A percentile compares a stretch with the other conserved stretches of the same genome.
These are phyloP conservation scores for Drosophila pruinosa DNA, from an alignment of 1,140 invertebrate genomes.

Conservation along the genomic window DNA sequence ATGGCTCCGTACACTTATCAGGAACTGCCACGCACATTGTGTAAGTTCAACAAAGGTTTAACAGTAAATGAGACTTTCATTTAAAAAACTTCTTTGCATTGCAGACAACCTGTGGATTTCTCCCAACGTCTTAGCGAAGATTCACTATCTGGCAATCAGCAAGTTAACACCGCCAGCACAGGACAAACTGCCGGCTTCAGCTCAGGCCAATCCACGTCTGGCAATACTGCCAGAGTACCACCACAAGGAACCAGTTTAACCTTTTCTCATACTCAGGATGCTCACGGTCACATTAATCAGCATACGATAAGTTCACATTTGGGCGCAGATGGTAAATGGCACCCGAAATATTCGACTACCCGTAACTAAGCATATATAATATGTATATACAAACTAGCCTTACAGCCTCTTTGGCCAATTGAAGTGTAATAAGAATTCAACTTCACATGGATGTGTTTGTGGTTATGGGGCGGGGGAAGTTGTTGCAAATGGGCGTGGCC, in stretches of 20 bases:
- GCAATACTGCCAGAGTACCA: neutral
- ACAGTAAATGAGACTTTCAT: neutral
- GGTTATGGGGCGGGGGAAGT: too few relatives aligned
- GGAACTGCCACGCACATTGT: too few relatives aligned
- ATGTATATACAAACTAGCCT: neutral
- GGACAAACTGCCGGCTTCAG: too few relatives aligned
- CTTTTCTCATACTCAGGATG: too few relatives aligned
- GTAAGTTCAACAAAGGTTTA: neutral
- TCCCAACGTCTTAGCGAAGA: constrained; percentile 54
- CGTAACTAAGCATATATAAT: neutral
- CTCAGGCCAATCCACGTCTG: too few relatives aligned
- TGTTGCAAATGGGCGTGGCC: constrained; percentile 32
- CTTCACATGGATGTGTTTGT: too few relatives aligned
- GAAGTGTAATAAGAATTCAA: constrained; percentile 23
- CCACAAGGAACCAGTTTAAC: neutral
- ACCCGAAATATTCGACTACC: neutral
- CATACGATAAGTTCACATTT: neutral
- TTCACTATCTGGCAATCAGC: constrained; percentile 24
- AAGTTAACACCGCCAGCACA: too few relatives aligned
- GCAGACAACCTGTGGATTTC: neutral
- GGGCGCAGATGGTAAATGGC: neutral
- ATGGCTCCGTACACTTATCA: constrained; percentile 22
- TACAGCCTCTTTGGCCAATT: constrained; percentile 4
- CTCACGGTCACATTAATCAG: neutral
- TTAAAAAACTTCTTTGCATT: neutral